These are phyloP conservation scores for Melieria crassipennis DNA, from an alignment of 2,888 invertebrate species.

Conservation along the genomic window DNA sequence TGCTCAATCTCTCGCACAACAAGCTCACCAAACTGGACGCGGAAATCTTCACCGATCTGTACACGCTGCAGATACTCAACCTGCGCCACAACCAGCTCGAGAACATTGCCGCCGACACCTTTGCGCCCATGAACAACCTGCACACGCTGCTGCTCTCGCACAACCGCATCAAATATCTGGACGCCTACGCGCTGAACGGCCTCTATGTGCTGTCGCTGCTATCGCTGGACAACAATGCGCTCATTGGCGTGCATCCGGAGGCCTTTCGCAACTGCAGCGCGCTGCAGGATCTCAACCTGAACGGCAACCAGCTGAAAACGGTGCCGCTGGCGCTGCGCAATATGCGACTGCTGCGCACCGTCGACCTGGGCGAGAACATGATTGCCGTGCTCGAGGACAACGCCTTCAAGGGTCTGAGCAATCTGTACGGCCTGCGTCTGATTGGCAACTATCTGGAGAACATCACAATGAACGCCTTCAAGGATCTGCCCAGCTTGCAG, in stretches of 20 bases:
- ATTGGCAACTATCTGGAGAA: constrained; percentile 89
- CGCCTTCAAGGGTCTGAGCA: constrained; percentile 84
- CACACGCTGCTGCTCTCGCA: constrained; percentile 88
- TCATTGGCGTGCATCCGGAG: constrained; percentile 85
- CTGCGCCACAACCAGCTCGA: constrained; percentile 86
- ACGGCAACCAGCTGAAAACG: constrained; percentile 83
- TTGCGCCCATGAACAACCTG: constrained; percentile 90
- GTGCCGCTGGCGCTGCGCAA: constrained; percentile 85
- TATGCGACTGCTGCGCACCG: constrained; percentile 85
- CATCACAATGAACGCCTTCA: constrained; percentile 81
- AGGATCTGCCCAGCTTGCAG: constrained; percentile 82
- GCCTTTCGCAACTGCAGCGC: constrained; percentile 92
- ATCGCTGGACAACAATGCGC: constrained; percentile 85
- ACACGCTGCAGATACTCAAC: constrained; percentile 86
- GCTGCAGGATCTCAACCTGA: constrained; percentile 88
- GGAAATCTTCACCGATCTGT: constrained; percentile 84
- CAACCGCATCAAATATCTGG: constrained; percentile 85
- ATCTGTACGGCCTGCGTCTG: constrained; percentile 86
- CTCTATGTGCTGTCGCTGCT: constrained; percentile 86
- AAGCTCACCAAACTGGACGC: constrained; percentile 83
- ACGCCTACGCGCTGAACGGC: constrained; percentile 87
- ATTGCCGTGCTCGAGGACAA: constrained; percentile 83
- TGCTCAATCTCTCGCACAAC: constrained; percentile 87
- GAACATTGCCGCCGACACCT: constrained; percentile 86
- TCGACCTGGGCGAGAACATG: constrained; percentile 92